Base-by-base conservation (phyloP, 92 coral and sea anemone genomes). In the Porites evermanni region DNA sequence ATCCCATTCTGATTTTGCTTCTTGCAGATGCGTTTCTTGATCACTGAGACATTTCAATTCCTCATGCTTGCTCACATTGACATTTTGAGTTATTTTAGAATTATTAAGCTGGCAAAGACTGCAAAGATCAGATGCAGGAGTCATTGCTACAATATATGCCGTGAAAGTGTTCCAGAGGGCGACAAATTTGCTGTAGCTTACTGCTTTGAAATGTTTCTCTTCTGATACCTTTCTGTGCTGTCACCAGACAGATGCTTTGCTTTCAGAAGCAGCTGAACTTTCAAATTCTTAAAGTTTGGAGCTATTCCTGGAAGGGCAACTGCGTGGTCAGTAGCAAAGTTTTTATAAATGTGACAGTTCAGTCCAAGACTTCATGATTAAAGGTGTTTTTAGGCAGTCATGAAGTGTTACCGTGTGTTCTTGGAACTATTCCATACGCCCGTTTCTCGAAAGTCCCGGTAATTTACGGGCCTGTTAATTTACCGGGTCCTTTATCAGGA, bases 351-450 rank as follows among this genome's bases (percentile, higher is more conserved):
- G 63, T 65, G 8, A 66, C 84, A 0, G 75, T 47, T 12, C 47
- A 18, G 29, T 24, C 67, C n/a, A 80, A 12, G 26, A 47, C 21
- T 44, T 67, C 75, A 38, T 80, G 74, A 38, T 13, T 18, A 1
- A 80, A 16, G 12, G 59, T 47, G 32, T 80, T 80, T 59, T 86
- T 81, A 10, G 87, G 87, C 58, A 88, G 85, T 53, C 87, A 64
- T 87, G 75, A 67, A 58, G 73, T 69, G 78, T 78, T 82, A 12
- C 78, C 89, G 64, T 84, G 87, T 58, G 26, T 54, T n/a, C 89
- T 67, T 12, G 79, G 87, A 12, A 70, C 59, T 24, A 80, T 29
- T 47, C 93, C 87, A 7, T 7, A 4, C 4, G 26, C 70, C 70
- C 20, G 2, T 18, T 65, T 65, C 20, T 65, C 70, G 18, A 18